These are phyloP conservation scores for Eonycteris spelaea DNA, from an alignment of 2,113 vertebrate species.

Conservation along the genomic window DNA sequence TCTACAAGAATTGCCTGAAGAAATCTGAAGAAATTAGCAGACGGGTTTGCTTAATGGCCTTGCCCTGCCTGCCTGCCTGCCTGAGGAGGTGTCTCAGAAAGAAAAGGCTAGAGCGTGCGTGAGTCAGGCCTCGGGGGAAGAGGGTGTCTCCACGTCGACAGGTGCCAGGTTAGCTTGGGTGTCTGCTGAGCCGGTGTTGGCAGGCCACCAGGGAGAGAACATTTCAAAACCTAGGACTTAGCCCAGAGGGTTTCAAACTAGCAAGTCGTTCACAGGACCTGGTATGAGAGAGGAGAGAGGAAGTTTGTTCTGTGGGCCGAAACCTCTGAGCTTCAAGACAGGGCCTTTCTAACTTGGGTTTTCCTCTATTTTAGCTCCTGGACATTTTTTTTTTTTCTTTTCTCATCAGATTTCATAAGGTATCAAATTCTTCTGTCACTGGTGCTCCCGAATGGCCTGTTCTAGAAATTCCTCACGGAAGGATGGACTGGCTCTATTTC, in stretches of 20 bases:
- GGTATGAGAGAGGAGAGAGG: neutral
- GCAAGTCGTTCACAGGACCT: neutral
- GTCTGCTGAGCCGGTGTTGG: neutral
- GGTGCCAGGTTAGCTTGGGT: neutral
- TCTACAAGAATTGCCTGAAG: neutral
- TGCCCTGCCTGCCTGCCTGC: neutral
- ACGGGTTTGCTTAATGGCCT: neutral
- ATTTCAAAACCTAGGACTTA: slow-evolving; percentile 15
- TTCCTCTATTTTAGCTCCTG: neutral
- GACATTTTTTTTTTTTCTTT: neutral
- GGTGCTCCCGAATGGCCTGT: no score
- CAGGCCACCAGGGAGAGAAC: slow-evolving; percentile 43
- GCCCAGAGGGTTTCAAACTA: neutral
- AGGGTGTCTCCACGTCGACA: neutral
- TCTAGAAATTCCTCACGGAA: neutral
- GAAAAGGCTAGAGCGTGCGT: neutral
- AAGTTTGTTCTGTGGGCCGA: neutral
- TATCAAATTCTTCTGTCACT: neutral
- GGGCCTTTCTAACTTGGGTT: neutral
- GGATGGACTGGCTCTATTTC: neutral
- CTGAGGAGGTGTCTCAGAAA: neutral
- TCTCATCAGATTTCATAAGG: neutral
- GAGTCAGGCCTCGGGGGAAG: slow-evolving; percentile 4
- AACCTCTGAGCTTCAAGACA: neutral
- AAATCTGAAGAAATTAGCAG: neutral